Evolutionary conservation across 2,797 vertebrate species (phyloP).

Genomic region (Aphelocoma californica): DNA sequence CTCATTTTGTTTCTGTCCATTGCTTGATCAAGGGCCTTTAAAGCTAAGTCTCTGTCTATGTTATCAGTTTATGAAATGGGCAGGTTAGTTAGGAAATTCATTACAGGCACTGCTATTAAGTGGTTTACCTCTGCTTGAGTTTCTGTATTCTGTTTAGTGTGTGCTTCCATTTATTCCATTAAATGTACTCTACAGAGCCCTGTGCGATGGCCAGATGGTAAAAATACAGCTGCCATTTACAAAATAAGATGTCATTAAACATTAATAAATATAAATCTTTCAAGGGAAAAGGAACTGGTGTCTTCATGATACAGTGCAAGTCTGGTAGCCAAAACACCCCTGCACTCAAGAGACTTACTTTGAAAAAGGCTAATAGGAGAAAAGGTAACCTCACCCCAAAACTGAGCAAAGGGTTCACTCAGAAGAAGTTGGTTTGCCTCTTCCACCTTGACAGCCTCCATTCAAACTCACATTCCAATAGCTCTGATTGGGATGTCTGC

Average conservation of each 20-base stretch:
- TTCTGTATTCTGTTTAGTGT: neutral
- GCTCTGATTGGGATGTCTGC: neutral
- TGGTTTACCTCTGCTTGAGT: neutral
- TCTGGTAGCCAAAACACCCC: neutral
- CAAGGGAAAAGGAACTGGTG: neutral
- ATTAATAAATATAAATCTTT: neutral
- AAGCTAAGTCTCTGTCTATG: neutral
- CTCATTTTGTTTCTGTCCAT: neutral
- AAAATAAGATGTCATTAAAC: neutral
- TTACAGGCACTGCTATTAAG: neutral
- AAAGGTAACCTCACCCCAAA: neutral
- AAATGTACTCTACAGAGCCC: neutral
- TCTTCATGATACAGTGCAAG: neutral
- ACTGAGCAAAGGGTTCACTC: neutral
- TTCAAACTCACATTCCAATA: neutral
- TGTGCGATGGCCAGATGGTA: rapidly evolving
- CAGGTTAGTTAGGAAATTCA: neutral
- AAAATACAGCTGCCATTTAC: neutral
- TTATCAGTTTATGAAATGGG: neutral
- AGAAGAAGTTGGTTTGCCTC: neutral
- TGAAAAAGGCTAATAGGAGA: neutral
- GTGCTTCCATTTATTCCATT: neutral
- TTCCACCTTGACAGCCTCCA: neutral
- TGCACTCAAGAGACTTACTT: neutral
- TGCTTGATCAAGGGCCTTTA: neutral